A percentile compares a stretch with the other conserved stretches of the same genome.
Evolutionary conservation across 2,797 vertebrate species (phyloP).

Genomic region (Falco peregrinus): DNA sequence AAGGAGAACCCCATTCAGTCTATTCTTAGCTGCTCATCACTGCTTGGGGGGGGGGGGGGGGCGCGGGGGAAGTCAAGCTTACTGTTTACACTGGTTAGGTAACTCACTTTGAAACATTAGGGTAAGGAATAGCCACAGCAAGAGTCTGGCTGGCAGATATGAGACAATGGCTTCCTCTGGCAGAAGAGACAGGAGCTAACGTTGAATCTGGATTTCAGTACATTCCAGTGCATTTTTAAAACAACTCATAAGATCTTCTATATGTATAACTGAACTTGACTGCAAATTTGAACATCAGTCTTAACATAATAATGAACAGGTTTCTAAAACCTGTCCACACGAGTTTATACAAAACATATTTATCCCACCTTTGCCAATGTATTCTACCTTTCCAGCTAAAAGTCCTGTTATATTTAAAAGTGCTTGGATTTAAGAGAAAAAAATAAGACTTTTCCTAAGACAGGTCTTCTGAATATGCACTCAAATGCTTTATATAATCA

Average conservation of each 20-base stretch:
- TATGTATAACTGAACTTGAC: neutral
- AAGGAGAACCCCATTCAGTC: neutral
- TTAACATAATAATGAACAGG: neutral
- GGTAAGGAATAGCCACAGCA: neutral
- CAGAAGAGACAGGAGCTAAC: neutral
- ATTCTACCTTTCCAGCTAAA: neutral
- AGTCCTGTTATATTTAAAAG: neutral
- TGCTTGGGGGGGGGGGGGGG: neutral
- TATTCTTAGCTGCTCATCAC: neutral
- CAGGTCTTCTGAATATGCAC: neutral
- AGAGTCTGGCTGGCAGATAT: neutral
- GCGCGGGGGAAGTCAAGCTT: neutral
- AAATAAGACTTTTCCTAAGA: neutral
- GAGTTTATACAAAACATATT: neutral
- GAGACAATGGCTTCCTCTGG: neutral
- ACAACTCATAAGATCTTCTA: neutral
- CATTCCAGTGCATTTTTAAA: neutral
- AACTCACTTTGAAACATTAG: neutral
- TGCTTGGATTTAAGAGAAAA: neutral
- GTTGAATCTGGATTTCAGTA: neutral
- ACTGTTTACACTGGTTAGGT: neutral
- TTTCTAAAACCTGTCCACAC: neutral
- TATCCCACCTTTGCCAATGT: neutral
- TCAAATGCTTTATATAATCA: neutral
- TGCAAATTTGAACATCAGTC: neutral